A percentile compares a stretch with the other conserved stretches of the same genome.
These are phyloP conservation scores for Drosophila burlai DNA, from an alignment of 1,140 invertebrate genomes.

Conservation along the genomic window DNA sequence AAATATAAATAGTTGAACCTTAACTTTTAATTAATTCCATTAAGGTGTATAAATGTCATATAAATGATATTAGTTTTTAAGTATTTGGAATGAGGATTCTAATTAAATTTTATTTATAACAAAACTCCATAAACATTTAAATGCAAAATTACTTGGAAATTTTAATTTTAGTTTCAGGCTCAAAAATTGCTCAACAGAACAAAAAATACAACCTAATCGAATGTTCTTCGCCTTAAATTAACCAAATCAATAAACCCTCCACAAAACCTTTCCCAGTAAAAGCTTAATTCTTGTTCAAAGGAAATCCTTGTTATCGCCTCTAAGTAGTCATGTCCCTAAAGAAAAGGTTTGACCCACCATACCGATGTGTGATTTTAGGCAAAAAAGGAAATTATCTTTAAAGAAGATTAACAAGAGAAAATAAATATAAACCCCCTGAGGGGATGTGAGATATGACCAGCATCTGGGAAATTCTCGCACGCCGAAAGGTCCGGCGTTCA, in stretches of 20 bases:
- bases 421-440: slow-evolving; percentile 6
- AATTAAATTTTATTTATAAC: neutral
- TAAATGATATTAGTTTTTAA: neutral
- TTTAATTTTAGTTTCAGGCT: neutral
- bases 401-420: slow-evolving; percentile 37
- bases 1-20: neutral
- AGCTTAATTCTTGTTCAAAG: neutral
- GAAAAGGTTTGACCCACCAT: slow-evolving; percentile 2
- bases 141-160: neutral
- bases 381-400: slow-evolving; percentile 41
- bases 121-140: neutral
- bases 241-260: neutral
- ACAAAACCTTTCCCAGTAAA: neutral
- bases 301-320: slow-evolving; percentile 6
- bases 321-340: neutral
- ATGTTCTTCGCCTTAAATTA: neutral
- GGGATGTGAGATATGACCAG: slow-evolving; percentile 8
- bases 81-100: no score
- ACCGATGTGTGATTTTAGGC: slow-evolving; percentile 10
- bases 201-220: neutral
- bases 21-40: neutral
- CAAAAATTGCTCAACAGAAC: neutral
- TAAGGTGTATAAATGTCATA: no score
- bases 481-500: slow-evolving; percentile 31
- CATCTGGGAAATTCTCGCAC: slow-evolving; percentile 33